Conservation (phyloP, 2,113 vertebrate species). For the Sphaerodactylus townsendi region DNA sequence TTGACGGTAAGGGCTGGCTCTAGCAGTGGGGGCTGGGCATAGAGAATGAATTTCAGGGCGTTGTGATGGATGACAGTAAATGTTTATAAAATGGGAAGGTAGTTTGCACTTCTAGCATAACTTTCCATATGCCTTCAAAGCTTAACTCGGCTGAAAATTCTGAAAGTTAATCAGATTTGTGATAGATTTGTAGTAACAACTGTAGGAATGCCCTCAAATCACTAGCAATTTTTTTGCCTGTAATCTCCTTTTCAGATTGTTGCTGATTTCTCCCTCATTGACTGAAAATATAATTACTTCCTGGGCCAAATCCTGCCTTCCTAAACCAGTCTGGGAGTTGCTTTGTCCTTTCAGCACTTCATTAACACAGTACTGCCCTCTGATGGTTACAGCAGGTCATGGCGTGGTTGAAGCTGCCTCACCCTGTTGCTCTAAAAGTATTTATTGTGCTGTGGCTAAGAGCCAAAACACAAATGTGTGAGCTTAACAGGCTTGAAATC, state of each 20-base stretch:
- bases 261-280: not conserved
- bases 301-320: not conserved
- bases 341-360: too few relatives aligned
- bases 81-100: not conserved
- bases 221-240: not conserved
- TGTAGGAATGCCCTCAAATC: not conserved
- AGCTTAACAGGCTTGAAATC: not conserved
- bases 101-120: not conserved
- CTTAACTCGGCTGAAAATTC: not conserved
- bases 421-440: not conserved
- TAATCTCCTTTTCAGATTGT: not conserved
- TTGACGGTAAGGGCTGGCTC: conserved; percentile 80
- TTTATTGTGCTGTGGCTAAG: not conserved
- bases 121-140: not conserved
- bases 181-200: not conserved
- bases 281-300: not conserved
- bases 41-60: too few relatives aligned
- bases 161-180: not conserved
- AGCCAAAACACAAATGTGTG: not conserved
- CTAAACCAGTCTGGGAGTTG: not conserved
- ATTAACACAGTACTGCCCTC: not conserved
- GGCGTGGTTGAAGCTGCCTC: not conserved
- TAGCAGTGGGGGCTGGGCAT: too few relatives aligned
- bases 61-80: not conserved
- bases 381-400: not conserved